Percentiles rank a stretch among this genome's conserved stretches.
phyloP scores from a whole-genome alignment of 2,113 vertebrate genomes.

The Atrichornis clamosus region DNA sequence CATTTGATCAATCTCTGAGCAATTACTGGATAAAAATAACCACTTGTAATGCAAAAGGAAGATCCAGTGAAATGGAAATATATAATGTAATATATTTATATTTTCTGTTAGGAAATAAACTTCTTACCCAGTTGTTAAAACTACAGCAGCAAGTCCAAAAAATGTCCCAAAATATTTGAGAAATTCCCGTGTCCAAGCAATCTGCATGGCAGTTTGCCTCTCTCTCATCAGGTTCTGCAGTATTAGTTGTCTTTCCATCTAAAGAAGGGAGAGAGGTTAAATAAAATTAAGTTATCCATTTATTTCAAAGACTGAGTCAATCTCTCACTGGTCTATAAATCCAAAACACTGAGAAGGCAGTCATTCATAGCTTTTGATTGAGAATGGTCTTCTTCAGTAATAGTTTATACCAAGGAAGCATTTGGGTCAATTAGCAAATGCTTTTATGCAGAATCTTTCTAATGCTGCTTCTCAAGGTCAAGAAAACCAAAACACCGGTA shows the following conservation, averaged over 20 bases:
- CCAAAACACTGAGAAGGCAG: neutral
- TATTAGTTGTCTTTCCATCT: slow-evolving; percentile 88
- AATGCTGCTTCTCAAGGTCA: neutral
- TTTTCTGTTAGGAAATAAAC: neutral
- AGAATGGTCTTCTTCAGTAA: neutral
- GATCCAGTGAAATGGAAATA: neutral
- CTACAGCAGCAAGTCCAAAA: slow-evolving; percentile 72
- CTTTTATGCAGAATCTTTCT: neutral
- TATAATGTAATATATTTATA: neutral
- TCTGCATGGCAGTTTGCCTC: slow-evolving; percentile 87
- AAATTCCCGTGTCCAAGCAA: slow-evolving; percentile 87
- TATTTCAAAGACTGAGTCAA: neutral
- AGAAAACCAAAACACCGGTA: neutral
- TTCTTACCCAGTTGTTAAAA: slow-evolving; percentile 77
- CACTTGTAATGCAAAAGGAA: neutral
- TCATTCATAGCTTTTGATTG: neutral
- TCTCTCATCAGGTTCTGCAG: slow-evolving; percentile 92
- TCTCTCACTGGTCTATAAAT: neutral
- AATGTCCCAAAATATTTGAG: slow-evolving; percentile 86
- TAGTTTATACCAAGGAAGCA: neutral
- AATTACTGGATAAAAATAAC: neutral
- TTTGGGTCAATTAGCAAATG: neutral
- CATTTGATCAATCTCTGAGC: neutral
- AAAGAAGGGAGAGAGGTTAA: neutral
- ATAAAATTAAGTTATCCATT: neutral